Evolutionary conservation across 35 echinoderm and acorn worm genomes (phyloP).

Genomic region (Amphiura filiformis): DNA sequence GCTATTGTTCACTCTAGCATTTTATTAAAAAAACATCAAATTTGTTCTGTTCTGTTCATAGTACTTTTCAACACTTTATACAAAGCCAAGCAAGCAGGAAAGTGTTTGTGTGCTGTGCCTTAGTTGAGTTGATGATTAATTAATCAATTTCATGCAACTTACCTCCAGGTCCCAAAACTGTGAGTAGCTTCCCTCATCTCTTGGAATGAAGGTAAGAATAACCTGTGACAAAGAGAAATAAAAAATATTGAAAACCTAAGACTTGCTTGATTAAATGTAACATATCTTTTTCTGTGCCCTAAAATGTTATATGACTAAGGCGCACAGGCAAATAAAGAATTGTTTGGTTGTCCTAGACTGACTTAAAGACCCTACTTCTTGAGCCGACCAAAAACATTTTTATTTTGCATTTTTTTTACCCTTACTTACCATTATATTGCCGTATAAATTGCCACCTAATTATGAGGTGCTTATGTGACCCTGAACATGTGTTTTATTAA

Average conservation of each 20-base stretch:
- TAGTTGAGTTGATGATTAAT: background rate
- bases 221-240: constrained; percentile 29
- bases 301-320: background rate
- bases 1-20: no score
- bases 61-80: background rate
- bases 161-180: constrained; percentile 88
- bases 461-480: no score
- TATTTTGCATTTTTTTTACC: no score
- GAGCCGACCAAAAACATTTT: no score
- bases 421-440: no score
- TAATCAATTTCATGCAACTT: background rate
- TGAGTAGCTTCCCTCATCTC: constrained; percentile 74
- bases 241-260: background rate
- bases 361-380: no score
- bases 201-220: constrained; percentile 55
- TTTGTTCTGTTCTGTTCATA: background rate
- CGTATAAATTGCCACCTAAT: no score
- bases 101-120: background rate
- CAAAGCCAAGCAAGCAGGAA: no score
- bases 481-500: no score
- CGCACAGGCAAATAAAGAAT: background rate
- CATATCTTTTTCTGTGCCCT: background rate
- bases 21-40: background rate
- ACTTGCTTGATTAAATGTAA: background rate
- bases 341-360: no score